A percentile compares a stretch with the other conserved stretches of the same genome.
These are phyloP conservation scores for Delichon dasypus DNA, from an alignment of 2,797 vertebrate species.

Conservation along the genomic window DNA sequence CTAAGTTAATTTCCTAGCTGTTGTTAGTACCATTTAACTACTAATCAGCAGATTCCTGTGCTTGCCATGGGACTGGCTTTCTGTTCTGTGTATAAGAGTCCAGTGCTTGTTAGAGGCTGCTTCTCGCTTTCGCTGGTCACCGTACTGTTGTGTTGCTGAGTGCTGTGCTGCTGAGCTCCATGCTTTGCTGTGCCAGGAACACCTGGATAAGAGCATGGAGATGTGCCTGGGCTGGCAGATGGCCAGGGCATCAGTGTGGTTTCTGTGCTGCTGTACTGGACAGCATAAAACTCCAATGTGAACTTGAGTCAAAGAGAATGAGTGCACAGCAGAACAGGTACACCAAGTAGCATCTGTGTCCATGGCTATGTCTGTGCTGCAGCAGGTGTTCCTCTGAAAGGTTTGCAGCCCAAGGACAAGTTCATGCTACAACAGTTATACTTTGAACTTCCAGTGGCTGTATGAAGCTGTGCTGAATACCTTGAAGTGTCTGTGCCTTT, in stretches of 20 bases:
- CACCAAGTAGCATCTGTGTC: rapidly evolving
- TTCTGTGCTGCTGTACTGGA: not conserved
- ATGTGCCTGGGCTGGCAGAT: not conserved
- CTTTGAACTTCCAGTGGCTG: not conserved
- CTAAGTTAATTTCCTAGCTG: not conserved
- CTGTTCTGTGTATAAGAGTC: not conserved
- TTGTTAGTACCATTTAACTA: not conserved
- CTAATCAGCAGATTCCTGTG: not conserved
- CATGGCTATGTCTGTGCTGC: not conserved
- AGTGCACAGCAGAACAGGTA: not conserved
- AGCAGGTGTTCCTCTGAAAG: not conserved
- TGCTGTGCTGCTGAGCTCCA: not conserved
- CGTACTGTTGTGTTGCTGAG: not conserved
- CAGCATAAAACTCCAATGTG: not conserved
- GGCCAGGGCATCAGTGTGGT: rapidly evolving
- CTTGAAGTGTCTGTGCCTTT: rapidly evolving
- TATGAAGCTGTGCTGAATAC: not conserved
- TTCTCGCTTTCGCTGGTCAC: rapidly evolving
- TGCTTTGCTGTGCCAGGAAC: not conserved
- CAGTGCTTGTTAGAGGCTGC: not conserved
- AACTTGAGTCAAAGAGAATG: not conserved
- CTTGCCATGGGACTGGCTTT: not conserved
- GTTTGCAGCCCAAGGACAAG: not conserved
- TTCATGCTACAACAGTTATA: not conserved
- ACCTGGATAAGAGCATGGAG: not conserved